Evolutionary conservation across 2,888 invertebrate species (phyloP), one percentile per base, ranked within the genome.

Genomic region (Platerodrilus igneus): DNA sequence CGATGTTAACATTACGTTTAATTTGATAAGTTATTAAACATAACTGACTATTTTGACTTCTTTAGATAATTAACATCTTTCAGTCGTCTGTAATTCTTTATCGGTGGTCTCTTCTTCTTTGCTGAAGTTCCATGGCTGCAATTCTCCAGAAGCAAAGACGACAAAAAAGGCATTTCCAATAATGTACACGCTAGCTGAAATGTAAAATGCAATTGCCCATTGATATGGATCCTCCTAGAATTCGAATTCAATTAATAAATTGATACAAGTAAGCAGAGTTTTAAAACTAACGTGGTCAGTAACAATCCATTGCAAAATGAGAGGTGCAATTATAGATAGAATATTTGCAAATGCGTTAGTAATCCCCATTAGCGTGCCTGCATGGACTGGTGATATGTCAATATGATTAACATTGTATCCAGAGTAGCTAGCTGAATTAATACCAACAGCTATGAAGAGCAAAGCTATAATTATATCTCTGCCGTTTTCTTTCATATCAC

Each of bases 281-380:
- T n/a, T 55, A 36, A 33, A 32, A 18, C 21, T 66, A 62, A 83
- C 85, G 70, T 77, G 72, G 58, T 84, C 76, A n/a, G 66, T 66
- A 2, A 85, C 76, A 15, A 87, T 75, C 3, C 76, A 59, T 2
- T 81, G 79, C 1, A 82, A 83, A 20, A 79, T 72, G 1, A 83
- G 66, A 0, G 87, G 86, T 0, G 85, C 85, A 53, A 86, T 68
- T 45, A 87, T 81, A 41, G 85, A 83, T 66, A 83, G 79, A 7
- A 85, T 67, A 53, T 83, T 85, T 0, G 82, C 80, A 10, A 75
- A 68, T 7, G 80, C 79, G 59, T 86, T 87, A 3, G 85, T 85
- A 53, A 87, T 78, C 8, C 87, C 86, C 85, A 87, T 85, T 52
- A 87, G 66, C 0, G 81, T 78, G 18, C 86, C 86, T 6, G 86